A percentile compares a stretch with the other conserved stretches of the same genome.
phyloP scores from a whole-genome alignment of 2,113 vertebrate genomes.

The Neolamprologus devosi region DNA sequence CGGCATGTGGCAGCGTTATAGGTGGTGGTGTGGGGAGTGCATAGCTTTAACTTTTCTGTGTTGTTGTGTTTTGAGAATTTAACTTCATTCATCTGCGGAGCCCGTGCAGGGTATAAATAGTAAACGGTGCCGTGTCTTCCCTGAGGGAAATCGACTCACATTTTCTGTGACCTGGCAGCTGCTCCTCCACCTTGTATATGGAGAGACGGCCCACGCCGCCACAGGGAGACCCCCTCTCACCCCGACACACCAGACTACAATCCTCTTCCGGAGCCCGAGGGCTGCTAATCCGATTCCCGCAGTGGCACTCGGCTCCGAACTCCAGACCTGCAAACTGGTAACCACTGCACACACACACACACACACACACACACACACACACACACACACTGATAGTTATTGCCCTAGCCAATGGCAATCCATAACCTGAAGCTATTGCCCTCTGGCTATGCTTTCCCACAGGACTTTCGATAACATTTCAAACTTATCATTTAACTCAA shows the following conservation, averaged over 20 bases:
- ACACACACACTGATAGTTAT: neutral
- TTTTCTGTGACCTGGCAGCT: conserved; percentile 62
- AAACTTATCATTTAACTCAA: conserved; percentile 13
- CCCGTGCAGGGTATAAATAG: neutral
- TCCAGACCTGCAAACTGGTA: conserved; percentile 86
- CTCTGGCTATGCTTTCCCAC: neutral
- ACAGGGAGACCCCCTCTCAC: conserved; percentile 79
- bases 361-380: neutral
- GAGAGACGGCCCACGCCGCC: conserved; percentile 85
- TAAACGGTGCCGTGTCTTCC: neutral
- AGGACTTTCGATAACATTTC: conserved; percentile 29
- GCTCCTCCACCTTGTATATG: conserved; percentile 80
- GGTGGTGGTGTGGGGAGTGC: neutral
- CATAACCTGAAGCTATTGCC: conserved; percentile 18
- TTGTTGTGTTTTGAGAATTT: neutral
- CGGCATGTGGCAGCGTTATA: neutral
- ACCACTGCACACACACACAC: conserved; percentile 68
- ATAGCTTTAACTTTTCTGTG: neutral
- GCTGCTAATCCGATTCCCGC: conserved; percentile 79
- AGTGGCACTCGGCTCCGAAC: conserved; percentile 88
- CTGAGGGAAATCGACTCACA: conserved; percentile 71
- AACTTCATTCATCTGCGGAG: neutral
- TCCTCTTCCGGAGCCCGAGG: conserved; percentile 67
- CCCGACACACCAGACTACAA: conserved; percentile 84
- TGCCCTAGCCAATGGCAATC: neutral